These are phyloP conservation scores for Gila orcuttii DNA, from an alignment of 2,113 vertebrate species.

Conservation along the genomic window DNA sequence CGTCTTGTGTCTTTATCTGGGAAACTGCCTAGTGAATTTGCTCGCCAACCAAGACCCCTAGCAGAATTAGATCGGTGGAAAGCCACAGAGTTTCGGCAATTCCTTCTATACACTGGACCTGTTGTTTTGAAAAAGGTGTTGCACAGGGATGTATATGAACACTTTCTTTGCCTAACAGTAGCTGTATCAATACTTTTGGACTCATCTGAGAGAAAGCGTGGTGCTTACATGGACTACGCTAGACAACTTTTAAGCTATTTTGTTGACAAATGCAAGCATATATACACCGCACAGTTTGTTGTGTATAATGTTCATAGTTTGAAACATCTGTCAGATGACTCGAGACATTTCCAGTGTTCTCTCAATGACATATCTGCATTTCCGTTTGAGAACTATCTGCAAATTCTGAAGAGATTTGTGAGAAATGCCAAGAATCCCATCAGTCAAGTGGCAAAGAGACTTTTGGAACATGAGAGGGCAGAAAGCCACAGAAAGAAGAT, in stretches of 20 bases:
- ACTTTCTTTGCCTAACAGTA: background rate
- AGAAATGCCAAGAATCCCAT: background rate
- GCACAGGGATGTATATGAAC: background rate
- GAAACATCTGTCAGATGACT: constrained; percentile 30
- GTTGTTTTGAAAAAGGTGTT: background rate
- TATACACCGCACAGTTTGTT: too few species aligned
- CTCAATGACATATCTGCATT: constrained; percentile 25
- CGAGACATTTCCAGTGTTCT: constrained; percentile 17
- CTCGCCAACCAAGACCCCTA: background rate
- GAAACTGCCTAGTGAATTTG: constrained; percentile 15
- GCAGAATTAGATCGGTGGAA: background rate
- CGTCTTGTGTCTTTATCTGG: constrained; percentile 27
- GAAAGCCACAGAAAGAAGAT: background rate
- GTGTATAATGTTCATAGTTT: constrained; percentile 22
- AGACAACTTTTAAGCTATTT: background rate
- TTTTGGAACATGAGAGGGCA: background rate
- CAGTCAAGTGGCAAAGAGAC: background rate
- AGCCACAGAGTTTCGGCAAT: background rate
- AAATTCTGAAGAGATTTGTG: background rate
- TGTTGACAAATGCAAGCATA: background rate
- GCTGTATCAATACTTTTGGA: background rate
- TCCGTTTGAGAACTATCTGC: constrained; percentile 7
- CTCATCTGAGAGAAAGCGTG: background rate
- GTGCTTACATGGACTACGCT: background rate
- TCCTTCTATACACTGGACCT: background rate